Percentiles rank a stretch among this genome's conserved stretches.
phyloP scores from a whole-genome alignment of 2,113 vertebrate species.

The Hydrochoerus hydrochaeris region DNA sequence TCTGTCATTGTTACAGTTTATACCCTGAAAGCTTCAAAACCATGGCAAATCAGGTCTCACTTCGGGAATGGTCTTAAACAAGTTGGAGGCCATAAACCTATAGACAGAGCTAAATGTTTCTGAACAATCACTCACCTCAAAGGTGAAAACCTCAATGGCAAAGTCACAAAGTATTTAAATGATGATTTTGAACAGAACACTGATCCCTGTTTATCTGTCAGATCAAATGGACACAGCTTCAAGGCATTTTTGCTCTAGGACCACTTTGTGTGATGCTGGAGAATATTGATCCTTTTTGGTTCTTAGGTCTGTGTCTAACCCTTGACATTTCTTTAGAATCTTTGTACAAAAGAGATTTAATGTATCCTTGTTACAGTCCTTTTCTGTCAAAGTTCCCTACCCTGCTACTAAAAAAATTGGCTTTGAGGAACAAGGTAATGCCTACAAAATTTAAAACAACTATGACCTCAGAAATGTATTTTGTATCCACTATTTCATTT shows the following conservation, averaged over 20 bases:
- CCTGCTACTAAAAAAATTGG: not conserved
- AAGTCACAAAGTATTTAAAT: slow-evolving; percentile 47
- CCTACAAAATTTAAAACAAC: slow-evolving; percentile 18
- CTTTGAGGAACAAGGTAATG: not conserved
- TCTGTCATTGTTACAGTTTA: slow-evolving; percentile 79
- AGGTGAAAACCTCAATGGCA: not conserved
- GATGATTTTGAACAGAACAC: slow-evolving; percentile 57
- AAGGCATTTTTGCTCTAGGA: not conserved
- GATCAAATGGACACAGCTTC: not conserved
- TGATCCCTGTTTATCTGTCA: not conserved
- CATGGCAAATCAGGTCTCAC: slow-evolving; percentile 65
- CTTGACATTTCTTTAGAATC: slow-evolving; percentile 44
- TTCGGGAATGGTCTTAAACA: slow-evolving; percentile 69
- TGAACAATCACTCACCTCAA: slow-evolving; percentile 40
- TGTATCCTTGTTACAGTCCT: not conserved
- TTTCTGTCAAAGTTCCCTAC: not conserved
- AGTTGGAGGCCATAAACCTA: slow-evolving; percentile 62
- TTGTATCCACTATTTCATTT: slow-evolving; percentile 4
- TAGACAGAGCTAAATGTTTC: slow-evolving; percentile 25
- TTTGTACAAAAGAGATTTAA: slow-evolving; percentile 5
- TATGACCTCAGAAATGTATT: slow-evolving; percentile 37
- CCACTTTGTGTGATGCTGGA: not conserved
- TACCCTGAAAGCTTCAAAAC: slow-evolving; percentile 75
- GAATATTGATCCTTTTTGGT: not conserved
- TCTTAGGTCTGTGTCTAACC: slow-evolving; percentile 4